These are phyloP conservation scores for Loripinus fragilis DNA, from an alignment of 2,888 invertebrate species.

Conservation along the genomic window DNA sequence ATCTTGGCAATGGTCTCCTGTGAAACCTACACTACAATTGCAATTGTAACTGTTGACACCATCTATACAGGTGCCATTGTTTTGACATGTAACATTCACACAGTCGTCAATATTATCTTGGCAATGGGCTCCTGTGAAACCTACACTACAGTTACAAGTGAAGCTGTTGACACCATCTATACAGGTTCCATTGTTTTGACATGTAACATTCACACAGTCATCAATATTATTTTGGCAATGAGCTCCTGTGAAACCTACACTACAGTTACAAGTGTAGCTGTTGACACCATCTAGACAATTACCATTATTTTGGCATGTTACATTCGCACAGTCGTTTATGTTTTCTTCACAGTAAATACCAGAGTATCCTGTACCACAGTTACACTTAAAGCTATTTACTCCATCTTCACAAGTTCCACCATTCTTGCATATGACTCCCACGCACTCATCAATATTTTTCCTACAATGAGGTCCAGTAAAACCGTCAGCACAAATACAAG, in stretches of 20 bases:
- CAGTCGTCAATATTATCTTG: slow-evolving; percentile 42
- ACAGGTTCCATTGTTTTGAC: background rate
- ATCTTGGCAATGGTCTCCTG: slow-evolving; percentile 24
- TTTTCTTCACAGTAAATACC: slow-evolving; percentile 22
- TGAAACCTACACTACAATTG: slow-evolving; percentile 34
- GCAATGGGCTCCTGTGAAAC: slow-evolving; percentile 15
- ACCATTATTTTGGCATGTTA: slow-evolving; percentile 43
- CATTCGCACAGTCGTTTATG: slow-evolving; percentile 20
- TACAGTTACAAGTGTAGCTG: slow-evolving; percentile 34
- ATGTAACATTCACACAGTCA: slow-evolving; percentile 2
- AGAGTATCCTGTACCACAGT: background rate
- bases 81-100: slow-evolving; percentile 38
- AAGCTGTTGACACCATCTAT: background rate
- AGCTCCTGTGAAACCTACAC: slow-evolving; percentile 40
- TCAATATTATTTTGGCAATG: slow-evolving; percentile 32
- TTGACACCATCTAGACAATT: slow-evolving; percentile 29
- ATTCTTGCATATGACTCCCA: background rate
- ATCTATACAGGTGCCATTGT: slow-evolving; percentile 36
- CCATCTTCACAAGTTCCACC: background rate
- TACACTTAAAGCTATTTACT: background rate
- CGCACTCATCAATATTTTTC: slow-evolving; percentile 1
- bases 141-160: background rate
- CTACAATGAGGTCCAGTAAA: slow-evolving; percentile 29
- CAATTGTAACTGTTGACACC: slow-evolving; percentile 36
- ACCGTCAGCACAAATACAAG: slow-evolving; percentile 46